Conservation (phyloP, 1,140 invertebrate species). For the Ectropis grisescens region DNA sequence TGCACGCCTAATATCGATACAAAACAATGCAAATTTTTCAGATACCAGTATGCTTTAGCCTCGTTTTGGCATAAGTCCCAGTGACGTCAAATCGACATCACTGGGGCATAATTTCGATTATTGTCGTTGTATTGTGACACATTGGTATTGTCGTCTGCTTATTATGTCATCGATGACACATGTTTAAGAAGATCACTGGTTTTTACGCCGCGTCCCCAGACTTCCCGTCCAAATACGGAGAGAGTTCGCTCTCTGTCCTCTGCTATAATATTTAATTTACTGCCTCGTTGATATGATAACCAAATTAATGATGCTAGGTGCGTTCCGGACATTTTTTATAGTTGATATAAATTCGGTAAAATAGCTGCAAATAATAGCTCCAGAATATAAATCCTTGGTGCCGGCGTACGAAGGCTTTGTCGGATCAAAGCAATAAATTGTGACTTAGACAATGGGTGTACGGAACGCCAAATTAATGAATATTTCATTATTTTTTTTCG, state of each 20-base stretch:
- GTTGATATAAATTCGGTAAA: slow-evolving; percentile 32
- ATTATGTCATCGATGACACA: slow-evolving; percentile 20
- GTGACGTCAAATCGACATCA: no score
- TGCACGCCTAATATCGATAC: no score
- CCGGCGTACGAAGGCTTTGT: slow-evolving; percentile 12
- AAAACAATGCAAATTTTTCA: no score
- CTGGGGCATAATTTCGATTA: no score
- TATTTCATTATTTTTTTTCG: slow-evolving; percentile 37
- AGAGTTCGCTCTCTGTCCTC: slow-evolving; percentile 1
- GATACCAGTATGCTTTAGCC: no score
- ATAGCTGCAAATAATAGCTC: slow-evolving; percentile 26
- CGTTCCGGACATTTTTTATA: slow-evolving; percentile 29
- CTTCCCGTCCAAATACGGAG: no score
- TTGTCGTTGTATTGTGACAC: slow-evolving; percentile 8
- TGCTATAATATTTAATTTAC: slow-evolving; percentile 22
- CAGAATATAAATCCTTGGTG: slow-evolving; percentile 32
- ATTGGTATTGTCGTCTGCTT: slow-evolving; percentile 2
- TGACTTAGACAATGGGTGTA: slow-evolving; percentile 21
- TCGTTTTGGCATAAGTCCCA: neutral
- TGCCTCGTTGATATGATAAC: slow-evolving; percentile 16
- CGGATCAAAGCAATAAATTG: slow-evolving; percentile 20
- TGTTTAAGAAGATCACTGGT: neutral
- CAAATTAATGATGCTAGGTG: slow-evolving; percentile 19
- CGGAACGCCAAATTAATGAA: slow-evolving; percentile 35
- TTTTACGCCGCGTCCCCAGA: no score